Evolutionary conservation across 53 echinoderm and acorn worm species (phyloP).

Genomic region (Patiria pectinifera): DNA sequence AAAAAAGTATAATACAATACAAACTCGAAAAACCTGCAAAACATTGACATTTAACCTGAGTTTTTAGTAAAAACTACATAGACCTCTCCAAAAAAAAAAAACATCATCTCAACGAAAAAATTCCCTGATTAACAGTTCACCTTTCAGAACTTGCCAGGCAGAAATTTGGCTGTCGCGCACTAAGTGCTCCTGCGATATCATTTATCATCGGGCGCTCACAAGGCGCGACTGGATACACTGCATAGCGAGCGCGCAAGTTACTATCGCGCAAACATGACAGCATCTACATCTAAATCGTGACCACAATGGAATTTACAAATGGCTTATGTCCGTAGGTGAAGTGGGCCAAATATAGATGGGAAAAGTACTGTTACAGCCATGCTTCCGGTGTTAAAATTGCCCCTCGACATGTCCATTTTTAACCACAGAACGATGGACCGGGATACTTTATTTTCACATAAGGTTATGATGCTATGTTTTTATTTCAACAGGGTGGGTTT

Average conservation of each 20-base stretch:
- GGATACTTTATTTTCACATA: not conserved
- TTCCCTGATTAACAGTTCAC: not conserved
- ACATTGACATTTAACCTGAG: no score
- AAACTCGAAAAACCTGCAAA: no score
- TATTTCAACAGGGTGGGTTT: not conserved
- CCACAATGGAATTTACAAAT: conserved; percentile 21
- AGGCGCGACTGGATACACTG: not conserved
- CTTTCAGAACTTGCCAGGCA: not conserved
- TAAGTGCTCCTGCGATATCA: not conserved
- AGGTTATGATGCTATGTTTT: not conserved
- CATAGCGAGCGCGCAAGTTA: not conserved
- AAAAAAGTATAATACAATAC: no score
- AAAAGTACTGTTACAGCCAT: not conserved
- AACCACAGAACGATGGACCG: not conserved
- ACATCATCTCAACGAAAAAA: not conserved
- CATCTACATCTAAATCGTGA: not conserved
- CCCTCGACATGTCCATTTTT: not conserved
- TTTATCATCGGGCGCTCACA: not conserved
- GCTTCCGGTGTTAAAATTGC: not conserved
- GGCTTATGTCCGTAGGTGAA: not conserved
- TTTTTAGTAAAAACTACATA: not conserved
- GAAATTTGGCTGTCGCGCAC: not conserved
- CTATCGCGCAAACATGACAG: not conserved
- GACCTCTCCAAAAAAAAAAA: not conserved
- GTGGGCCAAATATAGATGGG: conserved; percentile 1